Percentiles rank a stretch among this genome's conserved stretches.
phyloP scores from a whole-genome alignment of 2,113 vertebrate species.

The Geothlypis trichas region DNA sequence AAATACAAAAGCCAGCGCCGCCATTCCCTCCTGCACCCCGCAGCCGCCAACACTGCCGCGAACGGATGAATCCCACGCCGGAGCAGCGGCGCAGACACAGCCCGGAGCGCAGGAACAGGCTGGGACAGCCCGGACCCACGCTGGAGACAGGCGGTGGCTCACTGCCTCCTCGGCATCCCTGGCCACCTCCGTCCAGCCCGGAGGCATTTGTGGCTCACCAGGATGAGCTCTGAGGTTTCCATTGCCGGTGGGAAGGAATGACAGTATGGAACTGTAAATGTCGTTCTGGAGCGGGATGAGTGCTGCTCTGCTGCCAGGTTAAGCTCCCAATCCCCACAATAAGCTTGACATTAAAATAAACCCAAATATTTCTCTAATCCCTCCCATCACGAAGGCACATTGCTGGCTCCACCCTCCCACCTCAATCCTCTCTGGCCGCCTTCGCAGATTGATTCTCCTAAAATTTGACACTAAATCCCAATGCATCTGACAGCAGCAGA shows the following conservation, averaged over 20 bases:
- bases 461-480: not conserved
- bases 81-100: not conserved
- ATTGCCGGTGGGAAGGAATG: not conserved
- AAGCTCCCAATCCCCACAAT: not conserved
- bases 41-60: not conserved
- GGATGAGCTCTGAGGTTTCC: not conserved
- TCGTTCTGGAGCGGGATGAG: accelerated
- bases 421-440: not conserved
- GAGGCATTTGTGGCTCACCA: not conserved
- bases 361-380: conserved; percentile 24
- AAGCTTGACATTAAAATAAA: conserved; percentile 30
- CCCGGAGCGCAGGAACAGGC: not conserved
- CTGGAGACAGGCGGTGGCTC: not conserved
- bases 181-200: accelerated
- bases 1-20: not conserved
- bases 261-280: not conserved
- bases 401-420: not conserved
- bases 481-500: accelerated
- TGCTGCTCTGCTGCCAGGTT: not conserved
- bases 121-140: not conserved
- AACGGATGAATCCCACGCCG: not conserved
- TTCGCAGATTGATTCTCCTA: not conserved
- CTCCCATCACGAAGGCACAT: not conserved
- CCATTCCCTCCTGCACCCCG: not conserved
- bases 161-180: too few relatives aligned